These are phyloP conservation scores for Drosophila murphyi DNA, from an alignment of 1,140 invertebrate genomes.

Conservation along the genomic window DNA sequence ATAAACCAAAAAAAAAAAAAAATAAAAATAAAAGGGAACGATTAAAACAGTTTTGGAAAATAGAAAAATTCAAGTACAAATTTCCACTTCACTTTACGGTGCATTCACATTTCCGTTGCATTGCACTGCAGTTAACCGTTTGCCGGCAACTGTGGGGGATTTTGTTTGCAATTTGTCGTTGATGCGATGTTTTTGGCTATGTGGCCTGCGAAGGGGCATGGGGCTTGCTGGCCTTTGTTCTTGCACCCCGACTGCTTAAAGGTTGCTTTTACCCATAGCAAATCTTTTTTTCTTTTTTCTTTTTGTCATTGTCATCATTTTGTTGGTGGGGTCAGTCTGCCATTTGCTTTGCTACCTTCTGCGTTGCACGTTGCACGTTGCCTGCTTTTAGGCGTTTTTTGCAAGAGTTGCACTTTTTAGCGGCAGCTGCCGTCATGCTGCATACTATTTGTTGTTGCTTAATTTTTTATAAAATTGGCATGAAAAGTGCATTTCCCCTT, in stretches of 20 bases:
- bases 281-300: conserved; percentile 26
- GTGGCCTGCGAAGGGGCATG: neutral
- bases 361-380: conserved; percentile 33
- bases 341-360: neutral
- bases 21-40: conserved; percentile 21
- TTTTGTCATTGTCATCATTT: conserved; percentile 77
- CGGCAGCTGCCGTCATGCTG: conserved; percentile 27
- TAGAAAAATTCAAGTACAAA: conserved; percentile 81
- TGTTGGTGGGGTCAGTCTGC: conserved; percentile 46
- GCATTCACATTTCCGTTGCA: conserved; percentile 83
- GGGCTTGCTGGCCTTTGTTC: conserved; percentile 44
- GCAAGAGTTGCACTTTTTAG: conserved; percentile 79
- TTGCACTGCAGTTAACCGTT: conserved; percentile 57
- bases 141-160: conserved; percentile 28
- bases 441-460: conserved; percentile 64
- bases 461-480: conserved; percentile 80
- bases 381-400: conserved; percentile 59
- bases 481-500: conserved; percentile 71
- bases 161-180: conserved; percentile 69
- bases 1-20: conserved; percentile 1
- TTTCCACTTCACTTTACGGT: conserved; percentile 82
- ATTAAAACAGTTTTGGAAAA: conserved; percentile 74
- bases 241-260: conserved; percentile 48
- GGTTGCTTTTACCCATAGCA: conserved; percentile 67
- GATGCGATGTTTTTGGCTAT: neutral